Base-by-base conservation (phyloP, 2,888 invertebrate species). In the Arrhopalites spinosus region DNA sequence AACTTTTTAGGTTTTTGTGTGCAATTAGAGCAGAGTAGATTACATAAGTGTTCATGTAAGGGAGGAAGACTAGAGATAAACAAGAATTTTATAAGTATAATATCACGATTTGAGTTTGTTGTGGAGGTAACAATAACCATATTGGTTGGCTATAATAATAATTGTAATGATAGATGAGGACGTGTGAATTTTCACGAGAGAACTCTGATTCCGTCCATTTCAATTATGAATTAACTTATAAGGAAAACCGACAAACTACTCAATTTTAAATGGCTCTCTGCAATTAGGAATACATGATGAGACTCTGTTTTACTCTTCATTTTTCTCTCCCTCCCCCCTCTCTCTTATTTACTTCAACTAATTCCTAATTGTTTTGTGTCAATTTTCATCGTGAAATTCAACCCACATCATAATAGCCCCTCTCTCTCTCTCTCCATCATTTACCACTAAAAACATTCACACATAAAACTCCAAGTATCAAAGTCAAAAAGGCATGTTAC, bases 101-200 rank as follows among this genome's bases (percentile, higher is more conserved):
- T 36, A 36, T 36, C 36, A 36, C 36, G 11, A 36, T 36, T 36
- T 36, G 11, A 36, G 11, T 3, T 36, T 36, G n/a, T 36, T 36
- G 36, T 36, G 36, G 36, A 36, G 11, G 36, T 3, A 36, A 36
- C 59, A 72, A 47, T 61, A 72, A 72, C 29, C 59, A 61, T 59
- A 72, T 25, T 67, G 67, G 67, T 74, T n/a, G 59, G 67, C 53
- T 1, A 53, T 36, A 8, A 47, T 66, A 66, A 73, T 73, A n/a
- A 69, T 67, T 15, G 47, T 73, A n/a, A 50, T 67, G 67, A 67
- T 50, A 43, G 74, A 53, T 74, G 74, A 74, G 56, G 53, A 74
- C 67, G 74, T 74, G 74, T 74, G 74, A 74, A 74, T 74, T 74
- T 74, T 74, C 74, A 74, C 74, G 56, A 74, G 74, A 64, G 73